These are phyloP conservation scores for Epinotia bilunana DNA, from an alignment of 2,888 invertebrate species.

Conservation along the genomic window DNA sequence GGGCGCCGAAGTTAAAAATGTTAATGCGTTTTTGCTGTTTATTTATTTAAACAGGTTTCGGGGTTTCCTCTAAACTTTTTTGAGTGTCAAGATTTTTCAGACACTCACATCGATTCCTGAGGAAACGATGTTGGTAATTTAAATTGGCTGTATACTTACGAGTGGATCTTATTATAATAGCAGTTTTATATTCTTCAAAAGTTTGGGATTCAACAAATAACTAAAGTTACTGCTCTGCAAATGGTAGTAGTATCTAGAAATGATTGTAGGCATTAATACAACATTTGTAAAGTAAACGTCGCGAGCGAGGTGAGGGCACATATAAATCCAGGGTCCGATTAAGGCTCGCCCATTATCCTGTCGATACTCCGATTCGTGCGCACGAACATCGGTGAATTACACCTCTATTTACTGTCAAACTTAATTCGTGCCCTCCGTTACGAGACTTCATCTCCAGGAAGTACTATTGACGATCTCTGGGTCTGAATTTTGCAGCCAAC, in stretches of 20 bases:
- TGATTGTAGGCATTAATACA: slow-evolving; percentile 64
- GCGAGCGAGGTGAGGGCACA: slow-evolving; percentile 63
- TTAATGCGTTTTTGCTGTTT: no score
- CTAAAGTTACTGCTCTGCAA: no score
- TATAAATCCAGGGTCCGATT: slow-evolving; percentile 63
- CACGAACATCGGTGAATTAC: slow-evolving; percentile 83
- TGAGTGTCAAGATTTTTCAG: no score
- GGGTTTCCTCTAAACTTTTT: no score
- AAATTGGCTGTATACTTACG: no score
- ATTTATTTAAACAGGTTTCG: no score
- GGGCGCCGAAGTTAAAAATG: no score
- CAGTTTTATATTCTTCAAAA: no score
- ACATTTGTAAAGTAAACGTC: slow-evolving; percentile 64
- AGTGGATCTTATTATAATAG: no score
- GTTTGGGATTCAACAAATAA: no score
- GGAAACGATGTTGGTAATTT: no score
- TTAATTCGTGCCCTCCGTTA: slow-evolving; percentile 80
- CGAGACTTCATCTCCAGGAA: slow-evolving; percentile 62
- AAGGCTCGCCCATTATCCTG: slow-evolving; percentile 74
- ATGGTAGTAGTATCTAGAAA: slow-evolving; percentile 38
- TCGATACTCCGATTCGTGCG: slow-evolving; percentile 79
- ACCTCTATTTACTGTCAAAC: slow-evolving; percentile 82
- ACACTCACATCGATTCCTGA: no score
- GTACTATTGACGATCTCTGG: slow-evolving; percentile 36
- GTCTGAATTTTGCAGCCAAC: background rate